Evolutionary conservation across 1,140 invertebrate genomes (phyloP), one percentile per base, ranked within the genome.

Genomic region (Pinna nobilis): DNA sequence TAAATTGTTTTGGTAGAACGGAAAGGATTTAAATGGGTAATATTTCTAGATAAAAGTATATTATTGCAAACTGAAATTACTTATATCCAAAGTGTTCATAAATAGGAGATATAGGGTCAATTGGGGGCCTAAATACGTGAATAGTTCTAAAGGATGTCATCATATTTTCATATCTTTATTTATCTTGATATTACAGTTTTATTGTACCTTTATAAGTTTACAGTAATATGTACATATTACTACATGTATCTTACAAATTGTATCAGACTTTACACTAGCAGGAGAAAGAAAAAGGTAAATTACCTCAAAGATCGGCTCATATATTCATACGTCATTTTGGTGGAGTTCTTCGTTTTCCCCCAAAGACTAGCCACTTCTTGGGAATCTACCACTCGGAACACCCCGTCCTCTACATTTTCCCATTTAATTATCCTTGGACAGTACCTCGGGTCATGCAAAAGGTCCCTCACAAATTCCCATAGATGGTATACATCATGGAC

Each of bases 281-380:
- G 88, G n/a, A n/a, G n/a, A n/a, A n/a, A n/a, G n/a, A n/a, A n/a
- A n/a, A n/a, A n/a, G n/a, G n/a, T n/a, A n/a, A n/a, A 28, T 57
- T 89, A 95, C 93, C 96, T 93, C 93, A 98, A 96, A 5, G 96
- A 96, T 79, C 96, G 88, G 88, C 95, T 96, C 78, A 97, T 92
- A 88, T 98, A 97, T 86, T 97, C 96, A 85, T 97, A 98, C 32
- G 94, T 97, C 96, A 97, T 97, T 84, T 94, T 93, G 37, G 93
- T 93, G 84, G 94, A 94, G 23, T 84, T 83, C 86, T 96, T 97
- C 81, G 90, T 88, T 35, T 92, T 92, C 0, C 96, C 96, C 96
- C 96, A 97, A 50, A 96, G 90, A 81, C 94, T 93, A 2, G 96
- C 95, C 1, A 97, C 94, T 83, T 95, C 93, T 69, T 95, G 94